Conservation (phyloP, 2,797 vertebrate genomes). For the Sebastes ruberrimus region DNA sequence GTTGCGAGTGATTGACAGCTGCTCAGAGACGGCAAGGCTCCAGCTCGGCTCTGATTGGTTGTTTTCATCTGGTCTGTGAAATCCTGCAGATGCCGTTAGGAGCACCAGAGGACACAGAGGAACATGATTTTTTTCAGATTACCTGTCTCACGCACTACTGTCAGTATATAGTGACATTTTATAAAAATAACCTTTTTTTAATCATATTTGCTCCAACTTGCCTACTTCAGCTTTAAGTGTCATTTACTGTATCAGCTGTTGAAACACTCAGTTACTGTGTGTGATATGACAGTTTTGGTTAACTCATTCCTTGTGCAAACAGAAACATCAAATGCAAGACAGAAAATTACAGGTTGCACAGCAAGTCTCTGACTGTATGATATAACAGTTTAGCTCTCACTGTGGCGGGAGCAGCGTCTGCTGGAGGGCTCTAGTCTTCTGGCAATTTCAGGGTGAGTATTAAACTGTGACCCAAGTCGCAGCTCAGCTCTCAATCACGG, state of each 20-base stretch:
- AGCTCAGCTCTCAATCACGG: slow-evolving; percentile 43
- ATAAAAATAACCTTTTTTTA: too few relatives aligned
- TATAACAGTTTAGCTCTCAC: slow-evolving; percentile 9
- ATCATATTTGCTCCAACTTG: too few relatives aligned
- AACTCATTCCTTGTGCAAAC: background rate
- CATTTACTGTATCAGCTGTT: background rate
- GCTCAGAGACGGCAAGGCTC: too few relatives aligned
- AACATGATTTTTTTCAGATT: too few relatives aligned
- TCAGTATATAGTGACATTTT: too few relatives aligned
- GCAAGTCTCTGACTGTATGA: background rate
- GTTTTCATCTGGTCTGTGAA: too few relatives aligned
- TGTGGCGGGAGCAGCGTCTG: slow-evolving; percentile 15
- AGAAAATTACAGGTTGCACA: background rate
- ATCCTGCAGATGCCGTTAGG: too few relatives aligned
- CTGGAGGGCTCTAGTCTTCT: slow-evolving; percentile 22
- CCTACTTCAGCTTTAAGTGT: too few relatives aligned
- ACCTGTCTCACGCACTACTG: too few relatives aligned
- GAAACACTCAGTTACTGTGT: background rate
- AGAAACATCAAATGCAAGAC: background rate
- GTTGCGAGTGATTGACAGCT: too few relatives aligned
- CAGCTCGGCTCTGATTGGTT: too few relatives aligned
- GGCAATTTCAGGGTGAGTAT: slow-evolving; percentile 46
- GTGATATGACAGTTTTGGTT: background rate
- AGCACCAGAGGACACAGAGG: too few relatives aligned
- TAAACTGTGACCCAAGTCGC: slow-evolving; percentile 58